Conservation (phyloP, 2,113 vertebrate species). For the Sterna hirundo region DNA sequence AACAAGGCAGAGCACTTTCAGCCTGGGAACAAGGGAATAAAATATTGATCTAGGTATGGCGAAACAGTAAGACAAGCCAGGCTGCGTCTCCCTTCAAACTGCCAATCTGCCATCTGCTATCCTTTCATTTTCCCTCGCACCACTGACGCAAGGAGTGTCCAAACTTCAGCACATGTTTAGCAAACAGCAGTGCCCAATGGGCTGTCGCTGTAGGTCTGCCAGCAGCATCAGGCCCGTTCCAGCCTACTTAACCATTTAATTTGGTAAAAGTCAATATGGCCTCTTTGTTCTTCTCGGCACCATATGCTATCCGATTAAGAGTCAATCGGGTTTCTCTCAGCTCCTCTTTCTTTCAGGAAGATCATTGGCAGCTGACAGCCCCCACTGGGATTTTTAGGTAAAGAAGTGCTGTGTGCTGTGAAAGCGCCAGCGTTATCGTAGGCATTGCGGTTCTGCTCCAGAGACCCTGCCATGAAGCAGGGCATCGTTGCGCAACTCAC, state of each 20-base stretch:
- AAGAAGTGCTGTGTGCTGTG: not conserved
- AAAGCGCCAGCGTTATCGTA: not conserved
- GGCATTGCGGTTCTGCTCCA: not conserved
- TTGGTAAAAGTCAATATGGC: not conserved
- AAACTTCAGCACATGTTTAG: conserved; percentile 10
- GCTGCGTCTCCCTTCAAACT: not conserved
- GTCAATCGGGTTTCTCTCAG: conserved; percentile 6
- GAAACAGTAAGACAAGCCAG: not conserved
- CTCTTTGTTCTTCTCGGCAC: not conserved
- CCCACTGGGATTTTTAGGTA: not conserved
- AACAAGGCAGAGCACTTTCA: conserved; percentile 16
- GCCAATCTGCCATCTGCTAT: conserved; percentile 38
- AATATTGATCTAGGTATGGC: conserved; percentile 4
- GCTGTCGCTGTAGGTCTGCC: conserved; percentile 21
- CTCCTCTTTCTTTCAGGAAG: not conserved
- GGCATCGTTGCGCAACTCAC: accelerated
- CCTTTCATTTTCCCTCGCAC: conserved; percentile 1
- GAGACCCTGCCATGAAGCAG: not conserved
- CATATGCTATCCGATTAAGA: conserved; percentile 36
- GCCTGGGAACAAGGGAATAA: conserved; percentile 20
- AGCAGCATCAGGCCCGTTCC: not conserved
- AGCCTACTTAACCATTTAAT: conserved; percentile 50
- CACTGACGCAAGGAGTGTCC: not conserved
- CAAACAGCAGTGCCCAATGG: conserved; percentile 10
- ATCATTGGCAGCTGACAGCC: conserved; percentile 9